Evolutionary conservation across 2,888 invertebrate genomes (phyloP), one percentile per base, ranked within the genome.

Genomic region (Mesorhabditis belari): DNA sequence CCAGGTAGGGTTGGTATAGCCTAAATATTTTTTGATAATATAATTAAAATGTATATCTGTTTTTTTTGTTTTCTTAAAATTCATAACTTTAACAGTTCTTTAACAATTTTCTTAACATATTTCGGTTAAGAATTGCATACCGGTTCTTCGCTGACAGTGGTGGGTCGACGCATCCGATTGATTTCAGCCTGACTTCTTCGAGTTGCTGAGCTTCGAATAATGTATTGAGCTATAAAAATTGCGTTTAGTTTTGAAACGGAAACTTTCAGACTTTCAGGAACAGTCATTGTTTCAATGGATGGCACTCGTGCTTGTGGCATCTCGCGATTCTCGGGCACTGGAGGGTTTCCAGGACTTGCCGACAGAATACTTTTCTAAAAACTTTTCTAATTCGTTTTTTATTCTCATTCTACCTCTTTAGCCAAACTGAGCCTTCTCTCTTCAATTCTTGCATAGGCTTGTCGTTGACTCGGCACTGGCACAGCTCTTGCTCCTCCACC

Each of bases 401-500:
- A n/a, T n/a, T n/a, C 12, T 35, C 44, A n/a, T 17, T n/a, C 44
- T n/a, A 35, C 44, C 12, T 35, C 12, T 17, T 35, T 35, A 35
- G 50, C 49, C 52, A 25, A 21, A n/a, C n/a, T 12, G 49, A 21
- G 21, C 29, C 61, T 57, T 6, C 73, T 61, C 55, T 76, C 73
- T 53, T 80, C 81, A 72, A 80, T 79, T 53, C 73, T 74, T 5
- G 74, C 69, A 61, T 67, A 80, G 35, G 73, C 74, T 17, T 69
- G 50, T 23, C 76, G 65, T 60, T 80, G 81, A 50, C 73, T 74
- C 12, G 81, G 81, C 26, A 81, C 81, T 3, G 81, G 81, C 0
- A 79, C 76, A 0, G 80, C 75, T 24, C 75, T 70, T 26, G 61
- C 65, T 29, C 25, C 53, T 57, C 6, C 25, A 12, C 64, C 62